A percentile compares a stretch with the other conserved stretches of the same genome.
These are phyloP conservation scores for Callinectes sapidus DNA, from an alignment of 2,888 invertebrate genomes.

Conservation along the genomic window DNA sequence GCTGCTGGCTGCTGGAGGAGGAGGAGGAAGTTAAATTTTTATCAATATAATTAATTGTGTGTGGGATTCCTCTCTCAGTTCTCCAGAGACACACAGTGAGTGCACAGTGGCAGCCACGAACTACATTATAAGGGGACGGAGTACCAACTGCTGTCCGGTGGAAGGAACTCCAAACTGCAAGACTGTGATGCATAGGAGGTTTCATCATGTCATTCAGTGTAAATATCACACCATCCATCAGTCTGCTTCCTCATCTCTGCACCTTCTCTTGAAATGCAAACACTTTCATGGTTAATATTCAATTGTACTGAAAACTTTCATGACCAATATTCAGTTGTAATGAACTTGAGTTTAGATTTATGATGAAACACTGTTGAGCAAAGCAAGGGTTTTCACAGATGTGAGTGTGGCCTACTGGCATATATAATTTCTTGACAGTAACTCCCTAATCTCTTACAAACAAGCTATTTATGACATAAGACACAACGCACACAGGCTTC, in stretches of 20 bases:
- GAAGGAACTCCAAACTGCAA: constrained; percentile 31
- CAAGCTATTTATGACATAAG: no score
- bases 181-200: constrained; percentile 60
- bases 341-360: not conserved
- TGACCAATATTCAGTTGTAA: not conserved
- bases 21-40: not conserved
- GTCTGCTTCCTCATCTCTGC: constrained; percentile 42
- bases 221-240: constrained; percentile 49
- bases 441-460: not conserved
- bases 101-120: not conserved
- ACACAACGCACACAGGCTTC: no score
- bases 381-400: not conserved
- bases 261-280: not conserved
- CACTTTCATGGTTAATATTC: constrained; percentile 6
- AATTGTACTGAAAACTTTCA: not conserved
- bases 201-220: constrained; percentile 54
- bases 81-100: not conserved
- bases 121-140: constrained; percentile 17
- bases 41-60: not conserved
- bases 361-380: not conserved
- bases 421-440: not conserved
- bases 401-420: not conserved
- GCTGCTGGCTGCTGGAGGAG: not conserved
- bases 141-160: not conserved
- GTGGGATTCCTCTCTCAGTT: not conserved